Evolutionary conservation across 2,113 vertebrate genomes (phyloP).

Genomic region (Cacatua alba): DNA sequence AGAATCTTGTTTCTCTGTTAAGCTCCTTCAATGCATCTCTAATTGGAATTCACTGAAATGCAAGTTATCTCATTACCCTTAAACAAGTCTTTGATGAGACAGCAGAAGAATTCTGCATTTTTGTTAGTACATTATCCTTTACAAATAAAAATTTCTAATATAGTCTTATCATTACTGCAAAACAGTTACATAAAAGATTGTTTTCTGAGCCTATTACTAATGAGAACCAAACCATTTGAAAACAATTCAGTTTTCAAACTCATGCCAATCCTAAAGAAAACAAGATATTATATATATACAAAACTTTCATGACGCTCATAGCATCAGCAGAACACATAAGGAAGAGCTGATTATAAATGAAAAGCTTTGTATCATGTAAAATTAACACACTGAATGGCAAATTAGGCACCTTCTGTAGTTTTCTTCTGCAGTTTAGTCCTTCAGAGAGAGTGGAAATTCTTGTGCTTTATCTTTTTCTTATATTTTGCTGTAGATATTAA

Average conservation of each 20-base stretch:
- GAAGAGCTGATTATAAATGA: neutral
- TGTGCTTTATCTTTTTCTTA: neutral
- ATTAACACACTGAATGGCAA: neutral
- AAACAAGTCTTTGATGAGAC: neutral
- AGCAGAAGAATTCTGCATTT: neutral
- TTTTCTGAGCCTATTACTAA: neutral
- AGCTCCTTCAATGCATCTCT: neutral
- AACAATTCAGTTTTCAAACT: neutral
- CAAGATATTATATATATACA: neutral
- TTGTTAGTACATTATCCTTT: neutral
- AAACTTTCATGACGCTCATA: neutral
- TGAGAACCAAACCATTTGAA: neutral
- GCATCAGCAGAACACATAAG: neutral
- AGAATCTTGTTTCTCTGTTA: neutral
- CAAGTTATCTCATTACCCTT: slow-evolving; percentile 27
- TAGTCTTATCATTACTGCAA: neutral
- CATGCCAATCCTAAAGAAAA: neutral
- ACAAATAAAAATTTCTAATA: neutral
- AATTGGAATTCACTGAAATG: neutral
- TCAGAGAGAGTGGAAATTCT: neutral
- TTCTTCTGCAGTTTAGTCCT: neutral
- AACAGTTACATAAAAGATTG: neutral
- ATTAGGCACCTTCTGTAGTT: neutral
- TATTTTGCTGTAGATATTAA: neutral
- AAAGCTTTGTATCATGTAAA: neutral